Evolutionary conservation across 2,797 vertebrate species (phyloP), one percentile per base, ranked within the genome.

Genomic region (Babyrousa celebensis): DNA sequence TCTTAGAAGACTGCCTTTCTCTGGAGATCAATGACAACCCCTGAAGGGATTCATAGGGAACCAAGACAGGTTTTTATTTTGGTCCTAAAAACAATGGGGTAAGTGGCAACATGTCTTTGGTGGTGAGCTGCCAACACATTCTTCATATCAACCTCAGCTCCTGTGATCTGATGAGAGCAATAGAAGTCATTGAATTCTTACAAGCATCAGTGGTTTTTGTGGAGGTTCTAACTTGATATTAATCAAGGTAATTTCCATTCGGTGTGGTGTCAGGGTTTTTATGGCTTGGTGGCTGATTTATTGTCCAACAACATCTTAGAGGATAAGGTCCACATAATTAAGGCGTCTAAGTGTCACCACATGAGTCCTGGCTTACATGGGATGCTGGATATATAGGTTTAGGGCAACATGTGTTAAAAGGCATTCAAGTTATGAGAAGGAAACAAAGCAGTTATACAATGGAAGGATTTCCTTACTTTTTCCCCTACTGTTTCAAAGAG

Each of bases 391-490:
- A 9, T 27, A 60, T 48, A 88, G 58, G 29, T 58, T 43, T 60
- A 88, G 36, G 25, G 17, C 65, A 36, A 12, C 0, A 0, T 32
- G 7, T 29, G 6, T 67, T 84, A 74, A 36, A 83, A 54, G 58
- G 25, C 9, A 12, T 83, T 84, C 68, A 52, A 1, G 68, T 75
- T 72, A 16, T 79, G 36, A 62, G 70, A 86, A 95, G 84, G 60
- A 96, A 97, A 17, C 2, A 40, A 74, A 6, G 17, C 70, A 43
- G 40, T 62, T 94, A 70, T 7, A 93, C 96, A 93, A 86, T 95
- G 65, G 60, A 93, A 97, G 89, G 90, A 89, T 95, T 87, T 95
- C 91, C 94, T 91, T 67, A 58, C 84, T 27, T 95, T 90, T 60
- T 20, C 20, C 62, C 12, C 79, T 89, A 12, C 60, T 67, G 40